These are phyloP conservation scores for Drosophila subquinaria DNA, from an alignment of 2,888 invertebrate genomes.

Conservation along the genomic window DNA sequence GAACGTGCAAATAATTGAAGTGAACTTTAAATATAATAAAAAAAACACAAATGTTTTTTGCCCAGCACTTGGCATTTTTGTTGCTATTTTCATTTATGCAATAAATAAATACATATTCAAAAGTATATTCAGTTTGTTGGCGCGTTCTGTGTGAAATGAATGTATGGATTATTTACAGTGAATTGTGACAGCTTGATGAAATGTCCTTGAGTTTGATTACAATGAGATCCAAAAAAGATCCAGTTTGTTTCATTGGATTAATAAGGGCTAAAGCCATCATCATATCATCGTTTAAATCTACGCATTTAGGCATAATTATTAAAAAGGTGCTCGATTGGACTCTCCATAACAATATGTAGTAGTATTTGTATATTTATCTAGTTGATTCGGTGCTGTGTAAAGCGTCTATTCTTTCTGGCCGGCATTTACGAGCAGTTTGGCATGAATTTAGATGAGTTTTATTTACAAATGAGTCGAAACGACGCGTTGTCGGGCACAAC, in stretches of 20 bases:
- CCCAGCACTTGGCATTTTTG: constrained; percentile 8
- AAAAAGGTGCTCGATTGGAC: constrained; percentile 35
- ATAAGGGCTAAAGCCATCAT: constrained; percentile 3
- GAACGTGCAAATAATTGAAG: constrained; percentile 44
- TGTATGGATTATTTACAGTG: constrained; percentile 41
- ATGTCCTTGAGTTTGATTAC: constrained; percentile 4
- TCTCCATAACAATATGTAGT: constrained; percentile 7
- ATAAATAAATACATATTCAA: constrained; percentile 43
- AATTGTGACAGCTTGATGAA: constrained; percentile 19
- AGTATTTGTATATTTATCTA: constrained; percentile 7
- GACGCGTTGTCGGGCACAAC: constrained; percentile 39
- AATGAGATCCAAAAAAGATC: constrained; percentile 12
- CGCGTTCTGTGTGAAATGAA: constrained; percentile 33
- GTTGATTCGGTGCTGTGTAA: constrained; percentile 26
- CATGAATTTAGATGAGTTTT: constrained; percentile 71
- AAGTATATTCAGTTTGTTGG: constrained; percentile 2
- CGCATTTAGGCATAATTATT: constrained; percentile 29
- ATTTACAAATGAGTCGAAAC: constrained; percentile 72
- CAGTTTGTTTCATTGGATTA: constrained; percentile 1
- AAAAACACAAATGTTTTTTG: constrained; percentile 2
- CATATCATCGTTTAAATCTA: constrained; percentile 8
- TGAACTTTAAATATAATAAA: constrained; percentile 28
- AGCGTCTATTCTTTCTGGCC: constrained; percentile 6
- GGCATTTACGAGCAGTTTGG: constrained; percentile 21
- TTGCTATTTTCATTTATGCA: constrained; percentile 30